Percentiles rank a stretch among this genome's conserved stretches.
phyloP scores from a whole-genome alignment of 2,888 invertebrate genomes.

The Hanleya hanleyi region DNA sequence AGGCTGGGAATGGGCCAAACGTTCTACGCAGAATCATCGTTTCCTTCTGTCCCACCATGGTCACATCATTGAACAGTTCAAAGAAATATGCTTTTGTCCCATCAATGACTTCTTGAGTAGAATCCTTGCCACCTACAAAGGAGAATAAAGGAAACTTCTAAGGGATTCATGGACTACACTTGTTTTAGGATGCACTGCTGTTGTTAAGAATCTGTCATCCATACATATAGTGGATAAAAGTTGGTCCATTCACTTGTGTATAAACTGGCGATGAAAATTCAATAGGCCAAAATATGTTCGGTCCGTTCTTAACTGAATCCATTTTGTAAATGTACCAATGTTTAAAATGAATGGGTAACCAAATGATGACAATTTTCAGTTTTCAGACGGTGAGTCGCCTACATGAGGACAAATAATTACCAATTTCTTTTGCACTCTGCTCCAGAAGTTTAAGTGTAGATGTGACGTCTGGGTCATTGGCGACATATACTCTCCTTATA shows the following conservation, averaged over 20 bases:
- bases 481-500: conserved; percentile 45
- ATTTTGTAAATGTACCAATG: neutral
- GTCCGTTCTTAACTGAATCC: no score
- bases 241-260: no score
- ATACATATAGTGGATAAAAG: neutral
- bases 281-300: no score
- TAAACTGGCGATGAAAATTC: no score
- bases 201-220: neutral
- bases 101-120: conserved; percentile 57
- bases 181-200: no score
- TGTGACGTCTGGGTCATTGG: conserved; percentile 42
- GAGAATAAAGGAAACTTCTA: no score
- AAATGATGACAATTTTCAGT: neutral
- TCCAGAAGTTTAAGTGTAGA: conserved; percentile 49
- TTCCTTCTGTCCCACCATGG: conserved; percentile 56
- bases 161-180: no score
- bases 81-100: conserved; percentile 66
- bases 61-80: conserved; percentile 57
- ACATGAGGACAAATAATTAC: conserved; percentile 25
- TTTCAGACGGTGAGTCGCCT: neutral
- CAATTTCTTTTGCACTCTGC: conserved; percentile 52
- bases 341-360: neutral
- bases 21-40: conserved; percentile 56
- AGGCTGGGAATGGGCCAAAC: conserved; percentile 70
- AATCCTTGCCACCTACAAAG: conserved; percentile 57